Evolutionary conservation across 2,113 vertebrate species (phyloP), one percentile per base, ranked within the genome.

Genomic region (Accipiter cooperii): DNA sequence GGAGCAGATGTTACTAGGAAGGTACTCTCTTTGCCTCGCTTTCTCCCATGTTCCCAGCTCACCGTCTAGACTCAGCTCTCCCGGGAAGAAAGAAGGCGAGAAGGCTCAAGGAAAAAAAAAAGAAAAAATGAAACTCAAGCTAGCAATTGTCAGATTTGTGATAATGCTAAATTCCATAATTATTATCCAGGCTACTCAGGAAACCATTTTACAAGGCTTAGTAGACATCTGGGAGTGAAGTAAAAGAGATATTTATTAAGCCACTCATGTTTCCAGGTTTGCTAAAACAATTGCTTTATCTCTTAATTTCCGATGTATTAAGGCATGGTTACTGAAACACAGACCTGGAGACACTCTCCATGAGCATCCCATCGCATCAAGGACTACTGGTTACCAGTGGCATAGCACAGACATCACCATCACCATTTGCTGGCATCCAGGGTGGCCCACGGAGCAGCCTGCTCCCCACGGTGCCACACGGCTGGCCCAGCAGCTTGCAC

Each of bases 171-270:
- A 96, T 93, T 86, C 44, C 54, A 13, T 92, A 74, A 24, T 96
- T 93, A 85, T 73, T 77, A 86, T 49, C 33, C 60, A 34, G 51
- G 84, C 88, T 95, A 55, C 38, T 75, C 89, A 94, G 94, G 95
- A 97, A 97, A 93, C 42, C 70, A 75, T 94, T 97, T 91, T 92
- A 93, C 75, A 74, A 91, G 89, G 83, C 89, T 97, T 94, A 77
- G 93, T 77, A 95, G 91, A 94, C n/a, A 87, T 90, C 92, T 97
- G 89, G 34, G 64, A 40, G 40, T 51, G n/a, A 58, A 80, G 90
- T 60, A 92, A 95, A 61, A 95, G 90, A 80, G 88, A 55, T 85
- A 86, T 94, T 97, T 98, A 81, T 49, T 26, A 89, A 95, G 61
- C 70, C 79, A 5, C 77, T 95, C 78, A 71, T 25, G 10, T 96